phyloP scores from a whole-genome alignment of 2,113 vertebrate species.

The Prolemur simus region DNA sequence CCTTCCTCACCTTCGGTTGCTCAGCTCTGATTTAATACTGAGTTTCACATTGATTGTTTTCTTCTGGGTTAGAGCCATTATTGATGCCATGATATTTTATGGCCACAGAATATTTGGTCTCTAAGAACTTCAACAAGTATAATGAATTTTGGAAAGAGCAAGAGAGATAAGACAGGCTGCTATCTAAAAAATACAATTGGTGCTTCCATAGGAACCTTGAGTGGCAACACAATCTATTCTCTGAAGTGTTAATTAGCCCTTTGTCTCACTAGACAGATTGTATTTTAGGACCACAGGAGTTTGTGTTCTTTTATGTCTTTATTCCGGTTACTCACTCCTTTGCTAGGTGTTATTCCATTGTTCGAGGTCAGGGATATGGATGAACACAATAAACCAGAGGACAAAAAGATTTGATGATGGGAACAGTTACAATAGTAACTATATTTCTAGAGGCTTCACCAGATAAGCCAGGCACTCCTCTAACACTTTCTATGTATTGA shows the following conservation, averaged over 20 bases:
- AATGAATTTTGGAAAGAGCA: not conserved
- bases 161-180: not conserved
- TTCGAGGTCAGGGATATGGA: not conserved
- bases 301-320: not conserved
- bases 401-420: not conserved
- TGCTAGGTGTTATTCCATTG: not conserved
- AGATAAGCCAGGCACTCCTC: not conserved
- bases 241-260: not conserved
- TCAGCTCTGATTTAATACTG: constrained; percentile 55
- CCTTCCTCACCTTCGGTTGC: constrained; percentile 7
- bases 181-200: not conserved
- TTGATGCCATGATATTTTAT: constrained; percentile 33
- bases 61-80: constrained; percentile 31
- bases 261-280: not conserved
- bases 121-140: not conserved
- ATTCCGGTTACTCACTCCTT: not conserved
- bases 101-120: not conserved
- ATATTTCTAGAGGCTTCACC: not conserved
- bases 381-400: not conserved
- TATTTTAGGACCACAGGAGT: not conserved
- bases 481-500: not conserved
- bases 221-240: not conserved
- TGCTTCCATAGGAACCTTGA: not conserved
- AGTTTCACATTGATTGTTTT: constrained; percentile 51
- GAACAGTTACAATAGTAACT: not conserved